Conservation (phyloP, 1,140 invertebrate genomes). For the Drosophila hydei region DNA sequence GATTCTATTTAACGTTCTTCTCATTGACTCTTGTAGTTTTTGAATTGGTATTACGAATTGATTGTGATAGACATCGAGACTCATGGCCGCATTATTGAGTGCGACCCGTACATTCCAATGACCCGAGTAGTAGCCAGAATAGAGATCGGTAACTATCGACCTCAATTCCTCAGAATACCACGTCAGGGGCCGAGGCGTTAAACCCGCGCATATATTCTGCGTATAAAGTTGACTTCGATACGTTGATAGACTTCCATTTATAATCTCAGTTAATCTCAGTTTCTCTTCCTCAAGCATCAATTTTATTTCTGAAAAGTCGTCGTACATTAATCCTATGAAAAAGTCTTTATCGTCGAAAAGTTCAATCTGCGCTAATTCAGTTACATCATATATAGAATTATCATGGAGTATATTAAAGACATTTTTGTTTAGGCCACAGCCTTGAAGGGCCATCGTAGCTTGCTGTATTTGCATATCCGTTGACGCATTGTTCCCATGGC, state of each 20-base stretch:
- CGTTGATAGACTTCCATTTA: slow-evolving; percentile 84
- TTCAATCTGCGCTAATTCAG: no score
- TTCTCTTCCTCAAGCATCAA: slow-evolving; percentile 86
- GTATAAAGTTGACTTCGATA: slow-evolving; percentile 33
- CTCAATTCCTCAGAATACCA: background rate
- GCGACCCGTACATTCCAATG: background rate
- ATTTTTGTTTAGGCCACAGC: no score
- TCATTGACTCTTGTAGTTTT: slow-evolving; percentile 83
- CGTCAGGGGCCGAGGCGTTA: slow-evolving; percentile 62
- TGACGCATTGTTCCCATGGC: background rate
- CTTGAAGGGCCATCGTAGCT: no score
- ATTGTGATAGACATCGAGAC: slow-evolving; percentile 85
- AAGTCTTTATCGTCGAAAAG: no score
- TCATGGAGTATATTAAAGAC: no score
- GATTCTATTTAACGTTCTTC: slow-evolving; percentile 85
- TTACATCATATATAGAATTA: no score
- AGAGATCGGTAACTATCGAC: no score
- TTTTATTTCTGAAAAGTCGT: slow-evolving; percentile 79
- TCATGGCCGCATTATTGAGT: background rate
- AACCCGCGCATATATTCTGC: slow-evolving; percentile 85
- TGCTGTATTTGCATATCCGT: no score
- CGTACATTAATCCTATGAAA: slow-evolving; percentile 39
- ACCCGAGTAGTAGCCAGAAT: background rate
- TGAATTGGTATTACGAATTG: slow-evolving; percentile 45
- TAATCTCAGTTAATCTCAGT: slow-evolving; percentile 85